These are phyloP conservation scores for Nemoura dubitans DNA, from an alignment of 2,888 invertebrate genomes.

Conservation along the genomic window DNA sequence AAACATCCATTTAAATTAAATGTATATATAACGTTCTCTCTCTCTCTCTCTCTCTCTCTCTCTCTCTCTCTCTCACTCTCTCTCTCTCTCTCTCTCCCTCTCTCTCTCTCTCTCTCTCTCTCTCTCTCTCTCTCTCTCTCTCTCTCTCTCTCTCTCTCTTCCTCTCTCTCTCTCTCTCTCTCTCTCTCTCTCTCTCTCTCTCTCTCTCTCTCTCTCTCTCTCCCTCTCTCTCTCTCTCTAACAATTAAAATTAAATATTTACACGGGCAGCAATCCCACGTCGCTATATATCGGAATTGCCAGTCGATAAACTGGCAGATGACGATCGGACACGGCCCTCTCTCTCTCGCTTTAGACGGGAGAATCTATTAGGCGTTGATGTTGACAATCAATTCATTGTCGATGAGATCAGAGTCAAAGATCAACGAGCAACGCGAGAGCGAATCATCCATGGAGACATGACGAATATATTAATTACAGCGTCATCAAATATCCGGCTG, in stretches of 20 bases:
- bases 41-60: neutral
- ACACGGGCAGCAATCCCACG: neutral
- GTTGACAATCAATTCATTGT: neutral
- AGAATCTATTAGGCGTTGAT: neutral
- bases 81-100: neutral
- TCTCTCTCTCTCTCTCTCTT: neutral
- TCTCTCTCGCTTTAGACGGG: too few species aligned
- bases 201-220: neutral
- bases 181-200: neutral
- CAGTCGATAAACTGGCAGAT: neutral
- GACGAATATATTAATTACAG: too few species aligned
- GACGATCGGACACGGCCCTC: neutral
- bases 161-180: neutral
- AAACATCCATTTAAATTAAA: neutral
- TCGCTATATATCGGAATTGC: too few species aligned
- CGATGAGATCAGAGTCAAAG: constrained; percentile 7
- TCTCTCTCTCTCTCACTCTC: neutral
- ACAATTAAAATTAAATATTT: neutral
- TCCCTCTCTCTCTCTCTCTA: neutral
- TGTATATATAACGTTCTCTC: neutral
- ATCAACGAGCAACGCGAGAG: neutral
- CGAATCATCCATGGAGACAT: too few species aligned
- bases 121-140: neutral
- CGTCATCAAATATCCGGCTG: too few species aligned
- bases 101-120: neutral